phyloP scores from a whole-genome alignment of 2,888 invertebrate genomes.

The Lordiphosa fenestrarum region DNA sequence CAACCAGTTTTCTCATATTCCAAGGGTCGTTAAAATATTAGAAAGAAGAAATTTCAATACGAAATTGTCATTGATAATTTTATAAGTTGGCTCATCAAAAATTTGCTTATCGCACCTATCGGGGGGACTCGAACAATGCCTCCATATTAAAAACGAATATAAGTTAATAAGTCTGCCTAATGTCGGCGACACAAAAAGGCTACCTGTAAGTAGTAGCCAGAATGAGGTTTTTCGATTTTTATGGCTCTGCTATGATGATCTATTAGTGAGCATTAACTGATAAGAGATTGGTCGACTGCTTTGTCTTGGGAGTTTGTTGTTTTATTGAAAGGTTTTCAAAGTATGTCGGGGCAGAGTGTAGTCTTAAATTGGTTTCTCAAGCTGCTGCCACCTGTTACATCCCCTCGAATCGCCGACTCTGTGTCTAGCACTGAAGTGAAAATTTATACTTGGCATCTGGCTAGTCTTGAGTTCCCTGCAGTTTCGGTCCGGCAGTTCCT shows the following conservation, averaged over 20 bases:
- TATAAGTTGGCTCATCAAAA: slow-evolving; percentile 42
- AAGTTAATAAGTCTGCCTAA: slow-evolving; percentile 24
- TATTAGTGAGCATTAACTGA: slow-evolving; percentile 62
- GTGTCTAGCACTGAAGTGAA: background rate
- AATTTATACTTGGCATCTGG: too few species aligned
- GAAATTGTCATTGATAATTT: slow-evolving; percentile 42
- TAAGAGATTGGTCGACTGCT: slow-evolving; percentile 29
- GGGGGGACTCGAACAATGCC: slow-evolving; percentile 21
- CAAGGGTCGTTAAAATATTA: slow-evolving; percentile 52
- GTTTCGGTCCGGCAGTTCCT: background rate
- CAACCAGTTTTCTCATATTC: slow-evolving; percentile 27
- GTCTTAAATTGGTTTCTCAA: background rate
- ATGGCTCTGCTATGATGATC: slow-evolving; percentile 58
- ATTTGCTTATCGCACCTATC: slow-evolving; percentile 45
- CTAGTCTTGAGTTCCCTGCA: background rate
- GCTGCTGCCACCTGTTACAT: background rate
- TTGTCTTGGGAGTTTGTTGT: background rate
- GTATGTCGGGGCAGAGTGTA: too few species aligned
- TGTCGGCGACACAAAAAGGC: slow-evolving; percentile 33
- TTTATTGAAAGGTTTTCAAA: slow-evolving; percentile 5
- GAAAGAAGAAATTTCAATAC: slow-evolving; percentile 51
- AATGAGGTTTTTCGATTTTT: slow-evolving; percentile 38
- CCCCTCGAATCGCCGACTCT: background rate
- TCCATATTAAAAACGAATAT: slow-evolving; percentile 21
- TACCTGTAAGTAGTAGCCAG: slow-evolving; percentile 36